These are phyloP conservation scores for Psittacula derbiana DNA, from an alignment of 2,797 vertebrate genomes.

Conservation along the genomic window DNA sequence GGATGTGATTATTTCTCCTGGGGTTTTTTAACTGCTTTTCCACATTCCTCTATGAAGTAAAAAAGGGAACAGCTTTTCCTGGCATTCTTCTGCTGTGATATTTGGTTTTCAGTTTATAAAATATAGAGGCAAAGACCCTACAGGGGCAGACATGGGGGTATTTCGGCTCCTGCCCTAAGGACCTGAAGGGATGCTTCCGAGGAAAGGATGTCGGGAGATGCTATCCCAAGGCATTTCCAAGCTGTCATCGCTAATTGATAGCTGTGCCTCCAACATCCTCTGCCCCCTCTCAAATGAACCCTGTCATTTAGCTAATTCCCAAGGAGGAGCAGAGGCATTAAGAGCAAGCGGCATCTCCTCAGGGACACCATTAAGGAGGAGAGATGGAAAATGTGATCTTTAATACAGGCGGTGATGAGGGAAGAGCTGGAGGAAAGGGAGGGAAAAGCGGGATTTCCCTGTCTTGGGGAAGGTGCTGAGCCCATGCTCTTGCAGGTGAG, in stretches of 20 bases:
- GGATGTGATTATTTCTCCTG: not conserved
- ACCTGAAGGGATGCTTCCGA: fast-evolving
- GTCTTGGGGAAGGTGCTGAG: not conserved
- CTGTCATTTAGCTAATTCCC: not conserved
- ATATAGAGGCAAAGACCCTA: not conserved
- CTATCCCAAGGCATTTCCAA: not conserved
- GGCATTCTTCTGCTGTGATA: fast-evolving
- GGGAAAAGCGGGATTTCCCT: not conserved
- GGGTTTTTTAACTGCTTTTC: not conserved
- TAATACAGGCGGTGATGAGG: not conserved
- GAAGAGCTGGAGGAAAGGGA: not conserved
- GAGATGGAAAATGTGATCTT: conserved; percentile 7
- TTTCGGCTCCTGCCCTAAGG: not conserved
- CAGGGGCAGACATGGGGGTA: fast-evolving
- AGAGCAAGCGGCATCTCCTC: not conserved
- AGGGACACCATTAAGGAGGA: not conserved
- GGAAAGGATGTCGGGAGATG: not conserved
- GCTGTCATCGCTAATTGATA: not conserved
- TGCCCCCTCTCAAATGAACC: not conserved
- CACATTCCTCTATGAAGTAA: not conserved
- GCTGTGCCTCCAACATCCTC: not conserved
- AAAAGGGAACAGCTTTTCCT: not conserved
- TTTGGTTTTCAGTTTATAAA: not conserved
- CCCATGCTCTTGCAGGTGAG: not conserved
- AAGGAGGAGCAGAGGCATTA: not conserved